phyloP scores from a whole-genome alignment of 2,888 invertebrate species.

The Acrobasis suavella region DNA sequence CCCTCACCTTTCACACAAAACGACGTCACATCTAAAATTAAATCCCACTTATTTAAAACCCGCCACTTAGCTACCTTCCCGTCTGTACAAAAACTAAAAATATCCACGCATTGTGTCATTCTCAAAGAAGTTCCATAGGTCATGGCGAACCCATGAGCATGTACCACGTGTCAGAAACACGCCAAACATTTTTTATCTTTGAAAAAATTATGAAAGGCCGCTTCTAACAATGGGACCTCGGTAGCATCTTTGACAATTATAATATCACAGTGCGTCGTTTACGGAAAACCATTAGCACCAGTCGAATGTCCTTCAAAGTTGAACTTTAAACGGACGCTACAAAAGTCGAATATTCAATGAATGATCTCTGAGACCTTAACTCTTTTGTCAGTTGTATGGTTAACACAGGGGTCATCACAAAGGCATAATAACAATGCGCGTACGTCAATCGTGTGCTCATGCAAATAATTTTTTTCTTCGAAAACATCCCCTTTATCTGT shows the following conservation, averaged over 20 bases:
- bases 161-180: conserved; percentile 81
- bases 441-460: conserved; percentile 81
- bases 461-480: conserved; percentile 80
- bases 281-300: conserved; percentile 54
- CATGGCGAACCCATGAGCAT: conserved; percentile 71
- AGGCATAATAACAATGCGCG: conserved; percentile 80
- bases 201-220: conserved; percentile 79
- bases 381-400: conserved; percentile 57
- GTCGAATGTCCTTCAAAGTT: conserved; percentile 43
- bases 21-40: conserved; percentile 80
- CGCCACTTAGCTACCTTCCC: conserved; percentile 81
- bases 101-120: conserved; percentile 77
- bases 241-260: conserved; percentile 83
- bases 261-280: conserved; percentile 61
- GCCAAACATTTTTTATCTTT: conserved; percentile 81
- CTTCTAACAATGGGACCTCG: conserved; percentile 74
- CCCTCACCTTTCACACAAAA: conserved; percentile 68
- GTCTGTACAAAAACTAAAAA: conserved; percentile 79
- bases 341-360: conserved; percentile 55
- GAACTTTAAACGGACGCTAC: conserved; percentile 50
- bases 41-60: conserved; percentile 79
- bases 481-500: conserved; percentile 79
- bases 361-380: conserved; percentile 40
- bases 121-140: conserved; percentile 81
- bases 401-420: conserved; percentile 82